Conservation (phyloP, 2,113 vertebrate species). For the Aix galericulata region DNA sequence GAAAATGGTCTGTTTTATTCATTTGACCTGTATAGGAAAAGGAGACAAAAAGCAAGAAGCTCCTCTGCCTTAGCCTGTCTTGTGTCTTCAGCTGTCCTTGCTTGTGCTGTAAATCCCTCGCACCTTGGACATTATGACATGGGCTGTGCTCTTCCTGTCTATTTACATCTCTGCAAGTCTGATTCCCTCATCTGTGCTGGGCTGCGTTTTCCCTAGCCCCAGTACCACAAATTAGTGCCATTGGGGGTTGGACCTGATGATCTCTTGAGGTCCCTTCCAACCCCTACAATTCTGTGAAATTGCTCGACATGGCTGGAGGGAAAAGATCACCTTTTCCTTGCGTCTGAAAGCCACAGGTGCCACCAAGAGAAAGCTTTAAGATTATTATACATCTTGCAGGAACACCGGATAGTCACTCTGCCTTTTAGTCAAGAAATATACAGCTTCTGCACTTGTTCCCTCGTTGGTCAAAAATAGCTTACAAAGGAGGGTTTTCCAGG, state of each 20-base stretch:
- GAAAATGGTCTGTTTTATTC: not conserved
- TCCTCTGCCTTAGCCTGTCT: rapidly evolving
- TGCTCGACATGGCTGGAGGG: not conserved
- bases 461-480: not conserved
- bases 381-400: not conserved
- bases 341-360: not conserved
- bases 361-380: not conserved
- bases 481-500: not conserved
- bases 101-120: not conserved
- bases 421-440: not conserved
- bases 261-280: too few relatives aligned
- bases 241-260: too few relatives aligned
- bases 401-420: not conserved
- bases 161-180: not conserved
- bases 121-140: not conserved
- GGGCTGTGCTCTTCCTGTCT: not conserved
- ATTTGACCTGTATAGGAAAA: not conserved
- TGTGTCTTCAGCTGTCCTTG: not conserved
- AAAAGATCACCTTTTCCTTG: not conserved
- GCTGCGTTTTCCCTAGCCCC: not conserved
- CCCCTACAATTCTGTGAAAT: not conserved
- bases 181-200: not conserved
- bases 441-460: not conserved
- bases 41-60: not conserved
- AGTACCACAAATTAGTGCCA: not conserved